Conservation (phyloP, 1,140 invertebrate genomes). For the Caenorhabditis briggsae region DNA sequence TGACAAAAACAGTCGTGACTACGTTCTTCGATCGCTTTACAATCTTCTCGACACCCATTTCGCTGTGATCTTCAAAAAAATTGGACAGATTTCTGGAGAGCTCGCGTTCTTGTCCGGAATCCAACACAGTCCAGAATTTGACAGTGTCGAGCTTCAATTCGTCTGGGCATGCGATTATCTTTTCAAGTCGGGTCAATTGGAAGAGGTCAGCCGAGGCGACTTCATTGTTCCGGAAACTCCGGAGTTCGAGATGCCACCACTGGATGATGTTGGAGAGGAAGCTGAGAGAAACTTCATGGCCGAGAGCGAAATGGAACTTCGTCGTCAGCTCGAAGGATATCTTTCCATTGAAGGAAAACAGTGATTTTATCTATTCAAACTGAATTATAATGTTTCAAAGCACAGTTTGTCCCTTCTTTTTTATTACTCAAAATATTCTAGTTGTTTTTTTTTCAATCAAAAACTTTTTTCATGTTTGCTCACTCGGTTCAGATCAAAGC, state of each 20-base stretch:
- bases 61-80: conserved; percentile 4
- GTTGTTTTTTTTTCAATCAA: neutral
- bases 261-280: conserved; percentile 9
- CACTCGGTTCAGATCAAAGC: conserved; percentile 16
- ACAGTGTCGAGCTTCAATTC: conserved; percentile 13
- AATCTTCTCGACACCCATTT: neutral
- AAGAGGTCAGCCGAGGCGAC: conserved; percentile 2
- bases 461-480: neutral
- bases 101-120: conserved; percentile 12
- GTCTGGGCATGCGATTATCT: conserved; percentile 27
- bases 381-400: neutral
- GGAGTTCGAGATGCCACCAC: conserved; percentile 18
- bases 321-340: conserved; percentile 6
- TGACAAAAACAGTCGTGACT: neutral
- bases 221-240: conserved; percentile 1
- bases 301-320: neutral
- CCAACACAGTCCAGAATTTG: neutral
- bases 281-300: neutral
- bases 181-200: conserved; percentile 33
- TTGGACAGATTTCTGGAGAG: conserved; percentile 23
- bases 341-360: neutral
- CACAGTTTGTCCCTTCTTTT: neutral
- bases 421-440: neutral
- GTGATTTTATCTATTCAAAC: neutral
- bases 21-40: conserved; percentile 10